Conservation (phyloP, 2,888 invertebrate genomes). For the Protodeltote pygarga region DNA sequence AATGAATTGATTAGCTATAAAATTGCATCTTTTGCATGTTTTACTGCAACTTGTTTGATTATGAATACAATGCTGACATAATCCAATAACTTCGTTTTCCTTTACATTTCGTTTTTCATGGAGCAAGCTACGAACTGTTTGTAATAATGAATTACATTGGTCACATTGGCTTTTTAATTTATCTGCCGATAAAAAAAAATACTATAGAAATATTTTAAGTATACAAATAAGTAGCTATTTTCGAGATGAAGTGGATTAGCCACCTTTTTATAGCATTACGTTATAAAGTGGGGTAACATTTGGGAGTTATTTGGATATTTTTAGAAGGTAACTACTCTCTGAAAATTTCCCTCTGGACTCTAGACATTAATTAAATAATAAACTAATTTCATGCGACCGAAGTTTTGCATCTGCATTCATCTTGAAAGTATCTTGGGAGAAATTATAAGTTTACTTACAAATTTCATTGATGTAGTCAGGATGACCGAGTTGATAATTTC, state of each 20-base stretch:
- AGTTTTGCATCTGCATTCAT: background rate
- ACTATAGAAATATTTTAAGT: background rate
- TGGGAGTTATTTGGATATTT: no score
- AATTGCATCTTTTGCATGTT: conserved; percentile 62
- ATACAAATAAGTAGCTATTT: background rate
- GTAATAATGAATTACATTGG: conserved; percentile 55
- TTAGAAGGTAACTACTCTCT: no score
- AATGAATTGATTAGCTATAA: conserved; percentile 52
- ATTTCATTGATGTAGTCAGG: conserved; percentile 48
- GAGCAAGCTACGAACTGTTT: conserved; percentile 54
- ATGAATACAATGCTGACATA: conserved; percentile 61
- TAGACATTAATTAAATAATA: no score
- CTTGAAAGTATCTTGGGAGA: background rate
- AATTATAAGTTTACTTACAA: conserved; percentile 43
- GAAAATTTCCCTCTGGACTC: no score
- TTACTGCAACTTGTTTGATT: conserved; percentile 42
- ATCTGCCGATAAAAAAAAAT: conserved; percentile 39
- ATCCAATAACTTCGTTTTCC: conserved; percentile 48
- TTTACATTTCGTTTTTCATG: conserved; percentile 57
- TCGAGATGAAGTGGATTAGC: no score
- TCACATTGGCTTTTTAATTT: conserved; percentile 55
- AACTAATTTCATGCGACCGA: no score
- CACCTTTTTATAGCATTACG: no score
- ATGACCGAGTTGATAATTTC: conserved; percentile 41
- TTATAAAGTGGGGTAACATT: no score